These are phyloP conservation scores for Tetraodon nigroviridis DNA, from an alignment of 2,113 vertebrate genomes.

Conservation along the genomic window DNA sequence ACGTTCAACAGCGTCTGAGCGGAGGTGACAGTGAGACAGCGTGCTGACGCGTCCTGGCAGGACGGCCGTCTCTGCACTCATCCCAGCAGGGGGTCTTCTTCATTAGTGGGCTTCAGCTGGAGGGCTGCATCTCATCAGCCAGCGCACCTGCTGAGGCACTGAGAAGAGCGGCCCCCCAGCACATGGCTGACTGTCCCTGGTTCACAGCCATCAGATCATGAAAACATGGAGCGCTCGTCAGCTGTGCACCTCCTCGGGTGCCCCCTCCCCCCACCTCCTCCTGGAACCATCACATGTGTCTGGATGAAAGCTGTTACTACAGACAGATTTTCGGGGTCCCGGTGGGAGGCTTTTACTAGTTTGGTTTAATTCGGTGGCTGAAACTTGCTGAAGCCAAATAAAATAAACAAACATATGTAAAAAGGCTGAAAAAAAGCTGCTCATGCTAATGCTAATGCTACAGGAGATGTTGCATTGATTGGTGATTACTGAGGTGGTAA, in stretches of 20 bases:
- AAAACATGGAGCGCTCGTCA: slow-evolving; percentile 55
- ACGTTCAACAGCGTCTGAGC: too few species aligned
- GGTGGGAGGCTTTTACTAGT: too few species aligned
- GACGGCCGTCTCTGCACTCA: slow-evolving; percentile 26
- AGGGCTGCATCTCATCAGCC: slow-evolving; percentile 55
- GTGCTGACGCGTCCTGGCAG: neutral
- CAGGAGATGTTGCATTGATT: slow-evolving; percentile 34
- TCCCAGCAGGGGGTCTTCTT: slow-evolving; percentile 29
- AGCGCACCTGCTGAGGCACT: slow-evolving; percentile 51
- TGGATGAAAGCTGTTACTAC: slow-evolving; percentile 5
- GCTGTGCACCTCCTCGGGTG: slow-evolving; percentile 24
- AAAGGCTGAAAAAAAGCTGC: slow-evolving; percentile 3
- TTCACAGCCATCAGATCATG: slow-evolving; percentile 60
- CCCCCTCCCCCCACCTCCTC: slow-evolving; percentile 29
- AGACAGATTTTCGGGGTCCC: neutral
- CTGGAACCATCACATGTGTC: slow-evolving; percentile 13
- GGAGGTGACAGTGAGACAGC: too few species aligned
- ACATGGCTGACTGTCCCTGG: slow-evolving; percentile 42
- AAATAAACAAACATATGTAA: neutral
- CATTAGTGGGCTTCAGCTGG: slow-evolving; percentile 52
- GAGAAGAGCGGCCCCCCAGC: slow-evolving; percentile 33
- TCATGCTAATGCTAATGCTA: slow-evolving; percentile 2
- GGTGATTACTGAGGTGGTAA: slow-evolving; percentile 23
- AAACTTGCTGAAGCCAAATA: neutral
- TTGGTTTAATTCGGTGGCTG: neutral